Base-by-base conservation (phyloP, 2,888 invertebrate species). In the Apotomis turbidana region DNA sequence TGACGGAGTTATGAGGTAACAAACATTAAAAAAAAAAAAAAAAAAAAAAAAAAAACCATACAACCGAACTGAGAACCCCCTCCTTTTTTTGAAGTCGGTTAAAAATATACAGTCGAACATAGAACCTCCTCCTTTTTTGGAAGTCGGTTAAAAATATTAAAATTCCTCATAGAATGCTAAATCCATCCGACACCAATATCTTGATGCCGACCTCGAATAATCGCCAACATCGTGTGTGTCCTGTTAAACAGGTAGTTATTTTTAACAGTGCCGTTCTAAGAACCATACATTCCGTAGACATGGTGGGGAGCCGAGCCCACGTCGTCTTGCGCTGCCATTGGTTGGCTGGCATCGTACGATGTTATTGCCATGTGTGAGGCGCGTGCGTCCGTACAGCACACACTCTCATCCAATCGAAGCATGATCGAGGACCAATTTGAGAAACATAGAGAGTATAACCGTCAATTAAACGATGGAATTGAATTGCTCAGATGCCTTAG, bases 271-370 rank as follows among this genome's bases (percentile, higher is more conserved):
- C 88, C 87, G 86, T 88, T 91, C 89, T 88, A 82, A 87, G 87
- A 88, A 86, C 81, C 82, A 85, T 85, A 85, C 92, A 92, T 92
- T 90, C 93, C 91, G 78, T 82, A 78, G 85, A 74, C 80, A 77
- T 87, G 84, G 91, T 88, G 91, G 93, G 91, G 90, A 85, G 93
- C 79, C 93, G 90, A 93, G 93, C 93, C 93, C 93, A 93, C 93
- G 84, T 84, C 85, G 85, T 81, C 76, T 81, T 78, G 71, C 57
- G 57, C 75, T 84, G 76, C 78, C 77, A 93, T 93, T 93, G 93
- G 93, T 82, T 84, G 78, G 77, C 77, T 73, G 73, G 80, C 79
- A 93, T 93, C 93, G 88, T 93, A 93, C 87, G 93, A 93, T 93
- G 80, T 87, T 82, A 85, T 81, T 82, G 74, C 75, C 67, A 76